Evolutionary conservation across 2,113 vertebrate species (phyloP), one percentile per base, ranked within the genome.

Genomic region (Sakesphorus luctuosus): DNA sequence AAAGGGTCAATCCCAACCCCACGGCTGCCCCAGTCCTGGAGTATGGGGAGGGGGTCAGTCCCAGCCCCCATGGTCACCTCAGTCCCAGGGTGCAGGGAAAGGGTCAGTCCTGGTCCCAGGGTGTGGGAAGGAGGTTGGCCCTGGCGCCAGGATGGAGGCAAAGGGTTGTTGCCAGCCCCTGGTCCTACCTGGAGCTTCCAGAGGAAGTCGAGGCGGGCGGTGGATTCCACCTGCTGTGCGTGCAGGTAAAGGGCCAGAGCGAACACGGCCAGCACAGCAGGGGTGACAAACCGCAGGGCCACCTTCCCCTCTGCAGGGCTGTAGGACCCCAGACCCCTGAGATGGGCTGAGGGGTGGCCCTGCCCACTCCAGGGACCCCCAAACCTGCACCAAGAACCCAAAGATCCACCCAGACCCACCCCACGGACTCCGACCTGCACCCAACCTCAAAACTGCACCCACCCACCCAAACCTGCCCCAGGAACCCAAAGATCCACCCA

Each of bases 171-270:
- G 63, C 20, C 4, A 14, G 18, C 17, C 36, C 7, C 17, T 0
- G 28, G 7, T 31, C 21, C 4, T 98, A 99, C 99, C 99, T 99
- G 99, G 93, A 99, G 97, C 97, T 99, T 99, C 99, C 99, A 99
- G 87, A 99, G 99, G 97, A 99, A 99, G 97, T 99, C 99, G 6
- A 99, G 98, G 73, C 99, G 98, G 26, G 99, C 99, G 0, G 99
- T 99, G 4, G 99, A 99, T 96, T 99, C 99, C 14, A 99, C 99
- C 98, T 99, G 99, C 98, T 99, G 99, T 28, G 99, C 99, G 21
- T 99, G 99, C 89, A 99, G 98, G 94, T 99, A 99, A 71, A 99
- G 98, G 2, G 99, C 99, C 97, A 99, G 97, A 4, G 99, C 99
- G 35, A 99, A 99, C 58, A 99, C 98, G 16, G 99, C 98, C 97